Evolutionary conservation across 35 echinoderm and acorn worm genomes (phyloP), one percentile per base, ranked within the genome.

Genomic region (Hemicentrotus pulcherrimus): DNA sequence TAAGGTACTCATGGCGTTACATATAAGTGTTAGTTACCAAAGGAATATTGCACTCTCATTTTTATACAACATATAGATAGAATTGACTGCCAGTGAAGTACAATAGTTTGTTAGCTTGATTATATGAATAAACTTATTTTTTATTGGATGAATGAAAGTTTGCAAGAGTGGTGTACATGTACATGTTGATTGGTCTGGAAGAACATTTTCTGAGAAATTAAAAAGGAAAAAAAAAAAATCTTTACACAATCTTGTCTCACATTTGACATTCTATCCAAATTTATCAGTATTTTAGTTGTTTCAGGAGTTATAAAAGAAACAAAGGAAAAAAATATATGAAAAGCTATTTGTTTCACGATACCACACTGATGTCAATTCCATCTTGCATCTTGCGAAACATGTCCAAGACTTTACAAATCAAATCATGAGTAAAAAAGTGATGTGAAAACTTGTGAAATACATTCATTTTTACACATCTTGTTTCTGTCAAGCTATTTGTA

Each of bases 71-170:
- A 78, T 78, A 78, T 11, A 11, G 22, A 78, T 78, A 78, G 65
- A n/a, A 30, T 78, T 78, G 19, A 78, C 65, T 78, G 65, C 65
- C 65, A 78, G 65, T 78, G 65, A 28, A 78, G 65, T 28, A 78
- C 6, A 4, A 28, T 28, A 78, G 28, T 78, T 78, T 78, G 65
- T 78, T 78, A 78, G 65, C 65, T 78, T 28, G 22, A n/a, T 78
- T 78, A 18, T 78, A n/a, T 78, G 65, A n/a, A 78, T 78, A 6
- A 78, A n/a, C 65, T 78, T 78, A 78, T 78, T 78, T 78, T 55
- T n/a, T 78, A 78, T 78, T 22, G 65, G 65, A 78, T 78, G 65
- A 78, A 78, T 78, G 65, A 78, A 78, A 55, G 50, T 78, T 78
- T 78, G 65, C 65, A 78, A 78, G 65, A 78, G 22, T 78, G 22